These are phyloP conservation scores for Leptinotarsa defecta DNA, from an alignment of 1,140 invertebrate species.

Conservation along the genomic window DNA sequence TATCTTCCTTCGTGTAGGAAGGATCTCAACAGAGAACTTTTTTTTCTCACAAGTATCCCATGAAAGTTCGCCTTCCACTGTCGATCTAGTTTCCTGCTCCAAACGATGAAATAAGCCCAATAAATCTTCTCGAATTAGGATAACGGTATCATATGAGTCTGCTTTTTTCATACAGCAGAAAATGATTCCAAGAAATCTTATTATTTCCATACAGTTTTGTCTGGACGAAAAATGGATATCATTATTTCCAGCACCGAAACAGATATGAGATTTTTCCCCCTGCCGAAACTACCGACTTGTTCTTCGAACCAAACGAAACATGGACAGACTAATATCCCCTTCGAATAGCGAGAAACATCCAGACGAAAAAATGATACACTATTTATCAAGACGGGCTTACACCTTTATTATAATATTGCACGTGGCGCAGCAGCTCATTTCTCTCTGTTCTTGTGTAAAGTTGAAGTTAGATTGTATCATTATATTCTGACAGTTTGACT, in stretches of 20 bases:
- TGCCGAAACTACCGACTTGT: no score
- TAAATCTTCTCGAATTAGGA: no score
- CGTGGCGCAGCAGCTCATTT: conserved; percentile 11
- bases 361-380: conserved; percentile 17
- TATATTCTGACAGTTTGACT: conserved; percentile 33
- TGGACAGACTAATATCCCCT: conserved; percentile 11
- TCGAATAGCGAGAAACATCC: not conserved
- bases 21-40: no score
- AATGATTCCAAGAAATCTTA: not conserved
- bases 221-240: not conserved
- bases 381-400: conserved; percentile 21
- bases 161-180: no score
- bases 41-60: no score
- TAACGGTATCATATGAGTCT: no score
- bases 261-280: not conserved
- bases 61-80: no score
- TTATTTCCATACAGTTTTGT: not conserved
- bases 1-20: no score
- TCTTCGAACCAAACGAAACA: not conserved
- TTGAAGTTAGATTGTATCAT: conserved; percentile 31
- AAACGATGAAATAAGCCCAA: no score
- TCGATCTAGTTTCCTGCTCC: no score
- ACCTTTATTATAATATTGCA: conserved; percentile 31
- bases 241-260: not conserved
- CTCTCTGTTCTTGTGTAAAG: conserved; percentile 21